Percentiles rank a stretch among this genome's conserved stretches.
Evolutionary conservation across 1,140 invertebrate genomes (phyloP).

Genomic region (Drosophila lowei): DNA sequence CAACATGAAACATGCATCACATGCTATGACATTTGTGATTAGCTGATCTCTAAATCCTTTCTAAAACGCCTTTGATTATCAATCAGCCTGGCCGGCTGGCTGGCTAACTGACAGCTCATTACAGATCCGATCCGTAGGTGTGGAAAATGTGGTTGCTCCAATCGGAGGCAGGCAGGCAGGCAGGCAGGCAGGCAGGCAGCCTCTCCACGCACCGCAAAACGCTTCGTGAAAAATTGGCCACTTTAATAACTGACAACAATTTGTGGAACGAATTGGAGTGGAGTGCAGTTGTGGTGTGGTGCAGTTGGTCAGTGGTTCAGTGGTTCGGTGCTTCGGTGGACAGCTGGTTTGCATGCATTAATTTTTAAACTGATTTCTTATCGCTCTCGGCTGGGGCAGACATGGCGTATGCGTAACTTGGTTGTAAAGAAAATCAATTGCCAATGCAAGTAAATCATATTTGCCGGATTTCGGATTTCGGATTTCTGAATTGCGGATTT

Average conservation of each 20-base stretch:
- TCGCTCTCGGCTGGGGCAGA: slow-evolving; percentile 38
- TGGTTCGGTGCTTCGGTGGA: slow-evolving; percentile 11
- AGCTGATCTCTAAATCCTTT: slow-evolving; percentile 52
- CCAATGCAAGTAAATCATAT: slow-evolving; percentile 56
- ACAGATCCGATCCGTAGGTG: slow-evolving; percentile 60
- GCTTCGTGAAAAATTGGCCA: slow-evolving; percentile 63
- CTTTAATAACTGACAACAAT: slow-evolving; percentile 73
- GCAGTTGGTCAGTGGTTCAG: slow-evolving; percentile 21
- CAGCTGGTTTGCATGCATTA: slow-evolving; percentile 61
- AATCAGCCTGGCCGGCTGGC: slow-evolving; percentile 59
- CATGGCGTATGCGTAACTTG: slow-evolving; percentile 68
- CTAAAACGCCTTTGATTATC: slow-evolving; percentile 73
- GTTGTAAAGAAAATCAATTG: slow-evolving; percentile 62
- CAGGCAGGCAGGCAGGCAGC: slow-evolving; percentile 5
- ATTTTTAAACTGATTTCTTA: slow-evolving; percentile 73
- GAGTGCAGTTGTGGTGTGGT: slow-evolving; percentile 4
- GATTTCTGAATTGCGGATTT: too few species aligned
- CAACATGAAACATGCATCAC: slow-evolving; percentile 7
- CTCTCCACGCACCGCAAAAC: slow-evolving; percentile 41
- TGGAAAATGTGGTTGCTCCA: slow-evolving; percentile 60
- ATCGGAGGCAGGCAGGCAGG: slow-evolving; percentile 5
- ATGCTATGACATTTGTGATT: background rate
- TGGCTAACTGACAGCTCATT: slow-evolving; percentile 68
- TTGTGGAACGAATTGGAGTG: slow-evolving; percentile 28
- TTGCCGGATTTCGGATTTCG: slow-evolving; percentile 28